Percentiles rank a stretch among this genome's conserved stretches.
Conservation (phyloP, 2,797 vertebrate species). For the Liasis olivaceus region DNA sequence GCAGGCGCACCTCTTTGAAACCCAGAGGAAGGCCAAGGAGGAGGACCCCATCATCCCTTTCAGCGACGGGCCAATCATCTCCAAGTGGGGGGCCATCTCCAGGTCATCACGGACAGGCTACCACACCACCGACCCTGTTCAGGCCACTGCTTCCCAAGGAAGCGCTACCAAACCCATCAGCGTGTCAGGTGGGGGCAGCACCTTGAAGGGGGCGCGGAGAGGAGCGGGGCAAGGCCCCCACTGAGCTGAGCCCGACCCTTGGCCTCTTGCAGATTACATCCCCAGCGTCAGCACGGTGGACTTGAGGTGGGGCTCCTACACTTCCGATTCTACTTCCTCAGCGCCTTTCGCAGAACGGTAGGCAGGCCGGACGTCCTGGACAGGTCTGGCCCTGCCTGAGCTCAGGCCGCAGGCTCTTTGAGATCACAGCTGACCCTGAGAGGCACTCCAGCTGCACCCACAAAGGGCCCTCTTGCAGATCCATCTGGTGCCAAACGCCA, state of each 20-base stretch:
- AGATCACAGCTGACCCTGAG: background rate
- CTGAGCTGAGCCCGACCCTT: background rate
- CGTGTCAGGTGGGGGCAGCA: constrained; percentile 82
- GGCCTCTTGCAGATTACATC: constrained; percentile 83
- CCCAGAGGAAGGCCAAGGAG: constrained; percentile 88
- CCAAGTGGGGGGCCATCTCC: constrained; percentile 98
- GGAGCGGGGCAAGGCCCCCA: background rate
- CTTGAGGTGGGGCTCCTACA: constrained; percentile 90
- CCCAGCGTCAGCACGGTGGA: constrained; percentile 87
- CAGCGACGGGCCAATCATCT: constrained; percentile 95
- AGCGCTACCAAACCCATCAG: constrained; percentile 88
- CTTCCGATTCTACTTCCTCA: constrained; percentile 85
- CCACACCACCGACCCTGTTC: constrained; percentile 92
- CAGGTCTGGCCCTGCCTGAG: no score
- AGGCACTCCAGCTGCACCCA: background rate
- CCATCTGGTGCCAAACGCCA: background rate
- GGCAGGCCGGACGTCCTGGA: background rate
- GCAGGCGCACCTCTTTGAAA: constrained; percentile 87
- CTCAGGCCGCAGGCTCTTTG: background rate
- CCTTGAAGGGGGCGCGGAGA: background rate
- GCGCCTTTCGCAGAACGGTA: constrained; percentile 89
- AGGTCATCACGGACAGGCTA: constrained; percentile 92
- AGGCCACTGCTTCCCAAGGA: constrained; percentile 93
- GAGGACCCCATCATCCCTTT: constrained; percentile 98
- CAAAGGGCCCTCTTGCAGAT: background rate